Evolutionary conservation across 1,140 invertebrate species (phyloP).

Genomic region (Drosophila subpulchrella): DNA sequence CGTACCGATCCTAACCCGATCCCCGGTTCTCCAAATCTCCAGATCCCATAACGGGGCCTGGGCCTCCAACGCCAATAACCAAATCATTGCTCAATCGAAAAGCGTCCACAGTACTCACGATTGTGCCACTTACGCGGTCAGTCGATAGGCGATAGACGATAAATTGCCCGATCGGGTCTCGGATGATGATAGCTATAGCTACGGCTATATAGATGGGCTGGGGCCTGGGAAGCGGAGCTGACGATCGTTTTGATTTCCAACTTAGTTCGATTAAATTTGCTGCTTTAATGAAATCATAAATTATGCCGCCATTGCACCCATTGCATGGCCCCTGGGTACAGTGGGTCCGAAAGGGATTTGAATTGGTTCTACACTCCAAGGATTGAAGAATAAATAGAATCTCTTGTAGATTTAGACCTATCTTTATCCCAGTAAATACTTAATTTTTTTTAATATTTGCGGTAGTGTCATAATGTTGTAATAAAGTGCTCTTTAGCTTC

Average conservation of each 20-base stretch:
- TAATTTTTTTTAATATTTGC: too few species aligned
- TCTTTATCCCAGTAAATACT: too few species aligned
- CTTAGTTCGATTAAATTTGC: constrained; percentile 76
- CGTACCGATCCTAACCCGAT: background rate
- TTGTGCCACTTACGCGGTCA: constrained; percentile 78
- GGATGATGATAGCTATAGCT: constrained; percentile 36
- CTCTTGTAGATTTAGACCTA: too few species aligned
- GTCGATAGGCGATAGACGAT: constrained; percentile 57
- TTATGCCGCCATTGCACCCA: constrained; percentile 59
- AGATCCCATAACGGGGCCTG: constrained; percentile 11
- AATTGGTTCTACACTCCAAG: background rate
- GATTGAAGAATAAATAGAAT: too few species aligned
- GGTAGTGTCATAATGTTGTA: too few species aligned
- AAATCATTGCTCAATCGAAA: constrained; percentile 80
- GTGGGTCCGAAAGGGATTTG: background rate
- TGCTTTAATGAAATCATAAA: constrained; percentile 82
- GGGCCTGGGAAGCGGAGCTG: constrained; percentile 41
- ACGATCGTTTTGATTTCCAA: constrained; percentile 55
- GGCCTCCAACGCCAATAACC: constrained; percentile 32
- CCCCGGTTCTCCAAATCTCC: background rate
- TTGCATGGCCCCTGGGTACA: constrained; percentile 7
- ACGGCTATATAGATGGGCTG: constrained; percentile 42
- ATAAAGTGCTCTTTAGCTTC: too few species aligned
- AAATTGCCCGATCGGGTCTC: constrained; percentile 49
- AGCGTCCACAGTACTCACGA: constrained; percentile 72